A percentile compares a stretch with the other conserved stretches of the same genome.
phyloP scores from a whole-genome alignment of 2,113 vertebrate genomes.

The Salminus brasiliensis region DNA sequence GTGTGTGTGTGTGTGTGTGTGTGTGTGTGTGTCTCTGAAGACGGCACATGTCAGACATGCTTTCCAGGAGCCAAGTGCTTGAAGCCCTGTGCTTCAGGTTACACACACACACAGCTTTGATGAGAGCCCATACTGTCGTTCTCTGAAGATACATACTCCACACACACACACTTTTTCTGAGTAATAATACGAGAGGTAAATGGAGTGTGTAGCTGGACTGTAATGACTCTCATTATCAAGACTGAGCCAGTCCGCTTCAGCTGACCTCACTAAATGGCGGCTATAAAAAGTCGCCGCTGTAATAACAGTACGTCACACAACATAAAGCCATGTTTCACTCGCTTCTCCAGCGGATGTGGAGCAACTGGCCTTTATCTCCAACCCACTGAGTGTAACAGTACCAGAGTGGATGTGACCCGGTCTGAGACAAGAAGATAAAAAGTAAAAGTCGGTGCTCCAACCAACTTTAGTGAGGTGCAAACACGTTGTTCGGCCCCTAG shows the following conservation, averaged over 20 bases:
- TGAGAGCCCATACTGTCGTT: conserved; percentile 34
- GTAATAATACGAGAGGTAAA: conserved; percentile 36
- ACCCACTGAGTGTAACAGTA: not conserved
- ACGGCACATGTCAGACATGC: conserved; percentile 28
- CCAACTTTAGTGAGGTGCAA: not conserved
- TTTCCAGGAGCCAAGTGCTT: conserved; percentile 47
- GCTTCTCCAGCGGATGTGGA: not conserved
- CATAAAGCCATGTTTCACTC: conserved; percentile 36
- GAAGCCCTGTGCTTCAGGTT: conserved; percentile 49
- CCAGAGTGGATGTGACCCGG: not conserved
- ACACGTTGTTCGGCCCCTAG: too few relatives aligned
- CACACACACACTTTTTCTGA: not conserved
- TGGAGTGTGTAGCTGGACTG: conserved; percentile 44
- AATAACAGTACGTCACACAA: conserved; percentile 17
- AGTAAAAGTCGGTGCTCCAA: not conserved
- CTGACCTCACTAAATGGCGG: conserved; percentile 31
- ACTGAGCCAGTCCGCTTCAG: conserved; percentile 12
- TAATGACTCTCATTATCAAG: conserved; percentile 49
- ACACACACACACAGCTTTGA: conserved; percentile 44
- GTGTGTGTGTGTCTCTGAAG: conserved; percentile 8
- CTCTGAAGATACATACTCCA: conserved; percentile 18
- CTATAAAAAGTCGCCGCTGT: conserved; percentile 41
- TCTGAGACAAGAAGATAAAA: not conserved
- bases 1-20: conserved; percentile 27
- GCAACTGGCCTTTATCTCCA: not conserved